A percentile compares a stretch with the other conserved stretches of the same genome.
Evolutionary conservation across 2,888 invertebrate genomes (phyloP).

Genomic region (Eubasilissa splendida): DNA sequence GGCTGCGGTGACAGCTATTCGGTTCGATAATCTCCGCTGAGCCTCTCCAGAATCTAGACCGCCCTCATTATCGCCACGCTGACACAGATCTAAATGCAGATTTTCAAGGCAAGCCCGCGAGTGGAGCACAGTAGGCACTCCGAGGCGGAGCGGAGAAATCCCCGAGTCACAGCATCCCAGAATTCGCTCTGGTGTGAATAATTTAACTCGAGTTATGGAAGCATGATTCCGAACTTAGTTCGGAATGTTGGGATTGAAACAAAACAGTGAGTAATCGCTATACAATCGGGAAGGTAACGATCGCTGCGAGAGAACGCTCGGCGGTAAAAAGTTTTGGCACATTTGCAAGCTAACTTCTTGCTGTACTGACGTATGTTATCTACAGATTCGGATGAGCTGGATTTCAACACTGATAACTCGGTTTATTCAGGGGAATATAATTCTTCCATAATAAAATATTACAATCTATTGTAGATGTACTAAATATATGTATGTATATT

Average conservation of each 20-base stretch:
- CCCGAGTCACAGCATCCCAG: constrained; percentile 44
- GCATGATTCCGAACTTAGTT: constrained; percentile 52
- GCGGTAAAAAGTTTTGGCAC: constrained; percentile 50
- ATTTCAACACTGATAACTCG: constrained; percentile 23
- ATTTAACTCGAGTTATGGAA: constrained; percentile 51
- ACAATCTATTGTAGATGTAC: too few species aligned
- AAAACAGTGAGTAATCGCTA: constrained; percentile 55
- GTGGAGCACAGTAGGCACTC: constrained; percentile 28
- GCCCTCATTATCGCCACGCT: constrained; percentile 66
- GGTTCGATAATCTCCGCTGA: constrained; percentile 29
- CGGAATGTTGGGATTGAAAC: constrained; percentile 52
- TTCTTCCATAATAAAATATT: too few species aligned
- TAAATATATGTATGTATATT: too few species aligned
- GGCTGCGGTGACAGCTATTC: constrained; percentile 10
- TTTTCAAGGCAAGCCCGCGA: constrained; percentile 59
- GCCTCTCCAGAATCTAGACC: constrained; percentile 14
- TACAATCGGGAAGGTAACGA: constrained; percentile 41
- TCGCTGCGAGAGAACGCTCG: constrained; percentile 24
- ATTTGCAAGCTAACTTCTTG: constrained; percentile 48
- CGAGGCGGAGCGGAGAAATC: constrained; percentile 19
- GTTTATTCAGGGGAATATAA: too few species aligned
- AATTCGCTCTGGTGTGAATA: constrained; percentile 50
- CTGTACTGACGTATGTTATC: constrained; percentile 47
- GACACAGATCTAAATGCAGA: constrained; percentile 74
- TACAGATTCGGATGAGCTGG: constrained; percentile 20